Evolutionary conservation across 2,888 invertebrate genomes (phyloP), one percentile per base, ranked within the genome.

Genomic region (Drosophila gaucha): DNA sequence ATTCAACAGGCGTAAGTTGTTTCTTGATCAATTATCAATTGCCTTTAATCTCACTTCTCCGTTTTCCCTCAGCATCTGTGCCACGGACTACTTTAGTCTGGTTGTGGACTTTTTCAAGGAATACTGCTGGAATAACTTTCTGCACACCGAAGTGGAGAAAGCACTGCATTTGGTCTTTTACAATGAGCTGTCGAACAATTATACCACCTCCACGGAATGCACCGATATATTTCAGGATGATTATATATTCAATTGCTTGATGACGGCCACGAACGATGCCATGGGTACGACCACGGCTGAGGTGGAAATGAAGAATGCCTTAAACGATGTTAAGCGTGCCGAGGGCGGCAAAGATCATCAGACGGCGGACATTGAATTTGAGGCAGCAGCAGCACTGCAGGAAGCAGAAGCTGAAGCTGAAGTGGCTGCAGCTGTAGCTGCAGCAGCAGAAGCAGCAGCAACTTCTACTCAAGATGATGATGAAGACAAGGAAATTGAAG

Each of bases 41-140:
- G 8, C 14, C 8, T 9, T n/a, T 50, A 18, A 50, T 33, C 22
- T 26, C 38, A 35, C 10, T 24, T 38, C n/a, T 20, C 30, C 10
- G 12, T 43, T 30, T 38, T 10, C 51, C 30, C 3, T 20, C 22
- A 91, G 91, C 56, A 90, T 92, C 63, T 91, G 91, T 75, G 88
- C 89, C 73, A 91, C 93, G 91, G 94, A 94, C 72, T 94, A 94
- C 36, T 93, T 94, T 86, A 92, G 92, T 79, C 92, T 94, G 86
- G 93, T 96, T 87, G 92, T 98, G 94, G 96, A 97, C 91, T 93
- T 98, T 92, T 96, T 97, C 93, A 97, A 98, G 93, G 94, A 94
- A 91, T 97, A 96, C 93, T 94, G 95, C 74, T 96, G 97, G 96
- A 98, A 99, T 93, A 98, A 98, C 93, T 98, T 99, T 93, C 94